Evolutionary conservation across 1,140 invertebrate species (phyloP).

Genomic region (Agraylea sexmaculata): DNA sequence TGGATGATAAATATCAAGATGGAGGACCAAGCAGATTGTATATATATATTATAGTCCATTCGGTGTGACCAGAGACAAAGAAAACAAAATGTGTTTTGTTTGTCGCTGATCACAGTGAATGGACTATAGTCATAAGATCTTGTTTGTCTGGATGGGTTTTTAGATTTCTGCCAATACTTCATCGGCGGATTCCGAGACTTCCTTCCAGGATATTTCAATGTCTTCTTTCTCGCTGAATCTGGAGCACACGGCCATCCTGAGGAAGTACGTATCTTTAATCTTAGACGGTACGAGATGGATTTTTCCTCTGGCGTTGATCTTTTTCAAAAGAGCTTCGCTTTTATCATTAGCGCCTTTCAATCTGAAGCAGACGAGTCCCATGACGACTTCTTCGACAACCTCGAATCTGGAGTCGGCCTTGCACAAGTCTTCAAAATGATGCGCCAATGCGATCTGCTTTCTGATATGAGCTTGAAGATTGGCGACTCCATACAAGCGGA

Average conservation of each 20-base stretch:
- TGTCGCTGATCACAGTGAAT: no score
- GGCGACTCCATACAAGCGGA: conserved; percentile 70
- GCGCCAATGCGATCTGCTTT: conserved; percentile 63
- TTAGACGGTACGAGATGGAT: conserved; percentile 93
- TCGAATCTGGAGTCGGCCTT: conserved; percentile 69
- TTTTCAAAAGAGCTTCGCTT: conserved; percentile 74
- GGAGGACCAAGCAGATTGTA: no score
- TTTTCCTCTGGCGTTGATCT: conserved; percentile 80
- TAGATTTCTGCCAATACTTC: conserved; percentile 44
- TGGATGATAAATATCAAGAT: no score
- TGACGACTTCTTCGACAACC: conserved; percentile 70
- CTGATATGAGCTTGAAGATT: conserved; percentile 71
- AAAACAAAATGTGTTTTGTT: no score
- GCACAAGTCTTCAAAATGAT: conserved; percentile 68
- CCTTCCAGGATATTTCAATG: conserved; percentile 76
- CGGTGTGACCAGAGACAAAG: no score
- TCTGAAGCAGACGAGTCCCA: conserved; percentile 91
- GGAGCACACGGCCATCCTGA: conserved; percentile 86
- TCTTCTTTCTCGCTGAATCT: conserved; percentile 71
- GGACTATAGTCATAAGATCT: no score
- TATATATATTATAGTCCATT: no score
- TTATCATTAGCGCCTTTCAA: conserved; percentile 75
- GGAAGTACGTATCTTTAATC: conserved; percentile 70
- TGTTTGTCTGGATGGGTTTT: no score
- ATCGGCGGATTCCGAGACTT: conserved; percentile 61